Evolutionary conservation across 2,888 invertebrate species (phyloP).

Genomic region (Myopa testacea): DNA sequence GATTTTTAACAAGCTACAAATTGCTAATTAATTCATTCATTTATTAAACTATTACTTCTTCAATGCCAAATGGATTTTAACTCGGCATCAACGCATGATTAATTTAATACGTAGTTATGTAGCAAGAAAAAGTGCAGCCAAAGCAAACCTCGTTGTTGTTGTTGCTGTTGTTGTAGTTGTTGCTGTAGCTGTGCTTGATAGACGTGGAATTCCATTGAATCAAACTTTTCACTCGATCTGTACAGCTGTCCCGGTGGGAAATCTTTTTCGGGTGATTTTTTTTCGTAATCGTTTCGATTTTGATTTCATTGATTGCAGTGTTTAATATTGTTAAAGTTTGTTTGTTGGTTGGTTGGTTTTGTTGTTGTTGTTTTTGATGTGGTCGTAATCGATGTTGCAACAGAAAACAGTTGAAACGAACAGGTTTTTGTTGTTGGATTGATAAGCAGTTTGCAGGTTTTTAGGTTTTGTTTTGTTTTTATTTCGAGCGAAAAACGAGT

Average conservation of each 20-base stretch:
- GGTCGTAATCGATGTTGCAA: background rate
- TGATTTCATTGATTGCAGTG: conserved; percentile 11
- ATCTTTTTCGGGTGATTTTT: conserved; percentile 56
- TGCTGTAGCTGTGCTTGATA: conserved; percentile 51
- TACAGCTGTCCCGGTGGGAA: conserved; percentile 72
- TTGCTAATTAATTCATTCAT: background rate
- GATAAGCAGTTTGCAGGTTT: conserved; percentile 14
- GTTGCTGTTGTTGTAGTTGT: conserved; percentile 45
- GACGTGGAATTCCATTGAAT: conserved; percentile 72
- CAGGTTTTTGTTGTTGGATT: conserved; percentile 3
- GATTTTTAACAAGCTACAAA: background rate
- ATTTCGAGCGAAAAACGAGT: background rate
- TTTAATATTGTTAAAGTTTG: conserved; percentile 25
- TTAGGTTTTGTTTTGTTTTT: background rate
- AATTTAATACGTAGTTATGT: conserved; percentile 1
- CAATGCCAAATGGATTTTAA: background rate
- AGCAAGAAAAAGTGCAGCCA: conserved; percentile 32
- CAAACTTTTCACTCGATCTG: conserved; percentile 75
- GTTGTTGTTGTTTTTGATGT: conserved; percentile 6
- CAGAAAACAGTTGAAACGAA: background rate
- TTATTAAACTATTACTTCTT: background rate
- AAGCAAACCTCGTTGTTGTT: conserved; percentile 66
- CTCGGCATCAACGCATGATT: conserved; percentile 20
- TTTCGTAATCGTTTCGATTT: conserved; percentile 7
- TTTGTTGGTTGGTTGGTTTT: background rate